Evolutionary conservation across 2,888 invertebrate genomes (phyloP).

Genomic region (Parapristionchus giblindavisi): DNA sequence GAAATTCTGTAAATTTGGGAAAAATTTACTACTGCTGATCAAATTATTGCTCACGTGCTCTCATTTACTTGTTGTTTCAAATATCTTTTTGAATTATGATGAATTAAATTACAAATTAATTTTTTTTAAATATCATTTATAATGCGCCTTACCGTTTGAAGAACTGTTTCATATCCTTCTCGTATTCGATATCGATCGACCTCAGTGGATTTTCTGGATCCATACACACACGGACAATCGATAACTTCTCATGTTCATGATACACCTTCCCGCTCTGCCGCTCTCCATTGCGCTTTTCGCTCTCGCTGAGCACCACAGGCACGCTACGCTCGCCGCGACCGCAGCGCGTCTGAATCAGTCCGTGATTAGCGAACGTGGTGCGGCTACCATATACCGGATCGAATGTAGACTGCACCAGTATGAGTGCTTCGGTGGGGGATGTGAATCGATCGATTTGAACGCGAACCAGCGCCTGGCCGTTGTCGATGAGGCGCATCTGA

Average conservation of each 20-base stretch:
- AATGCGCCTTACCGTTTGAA: not conserved
- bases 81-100: too few relatives aligned
- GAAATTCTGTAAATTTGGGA: too few relatives aligned
- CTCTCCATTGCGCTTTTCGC: not conserved
- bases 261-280: not conserved
- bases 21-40: too few relatives aligned
- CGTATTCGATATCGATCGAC: slow-evolving; percentile 18
- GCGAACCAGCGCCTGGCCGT: slow-evolving; percentile 48
- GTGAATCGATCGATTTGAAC: slow-evolving; percentile 47
- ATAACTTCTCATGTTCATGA: too few relatives aligned
- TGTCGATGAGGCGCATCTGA: slow-evolving; percentile 42
- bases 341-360: slow-evolving; percentile 9
- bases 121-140: too few relatives aligned
- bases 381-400: slow-evolving; percentile 45
- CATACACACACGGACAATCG: not conserved
- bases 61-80: too few relatives aligned
- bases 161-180: slow-evolving; percentile 24
- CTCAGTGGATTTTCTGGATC: not conserved
- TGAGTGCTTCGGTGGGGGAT: slow-evolving; percentile 44
- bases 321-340: not conserved
- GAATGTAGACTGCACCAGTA: slow-evolving; percentile 51
- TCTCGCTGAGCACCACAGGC: not conserved
- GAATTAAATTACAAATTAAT: too few relatives aligned
- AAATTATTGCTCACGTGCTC: too few relatives aligned
- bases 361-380: not conserved